These are phyloP conservation scores for Microctonus brassicae DNA, from an alignment of 2,888 invertebrate species.

Conservation along the genomic window DNA sequence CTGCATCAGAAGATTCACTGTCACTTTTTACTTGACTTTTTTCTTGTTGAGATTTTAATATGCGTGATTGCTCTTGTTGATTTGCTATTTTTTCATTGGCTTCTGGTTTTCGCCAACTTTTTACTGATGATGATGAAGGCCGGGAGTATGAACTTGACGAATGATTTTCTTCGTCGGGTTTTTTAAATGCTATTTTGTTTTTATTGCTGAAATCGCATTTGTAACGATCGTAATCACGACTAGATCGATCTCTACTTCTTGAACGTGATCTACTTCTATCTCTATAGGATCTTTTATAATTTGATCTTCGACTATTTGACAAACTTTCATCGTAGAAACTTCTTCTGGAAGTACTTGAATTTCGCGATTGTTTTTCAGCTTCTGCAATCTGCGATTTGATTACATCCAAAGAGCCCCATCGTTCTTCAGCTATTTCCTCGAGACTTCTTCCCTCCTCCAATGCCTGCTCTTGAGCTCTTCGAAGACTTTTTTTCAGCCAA, in stretches of 20 bases:
- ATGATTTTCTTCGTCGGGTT: constrained; percentile 51
- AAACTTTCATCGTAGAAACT: constrained; percentile 31
- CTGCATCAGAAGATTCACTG: constrained; percentile 35
- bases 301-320: constrained; percentile 25
- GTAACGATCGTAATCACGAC: constrained; percentile 38
- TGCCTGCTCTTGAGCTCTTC: constrained; percentile 73
- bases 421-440: constrained; percentile 73
- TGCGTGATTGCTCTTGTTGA: constrained; percentile 32
- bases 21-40: constrained; percentile 30
- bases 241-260: constrained; percentile 47
- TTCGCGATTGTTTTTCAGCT: constrained; percentile 66
- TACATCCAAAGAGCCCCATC: constrained; percentile 74
- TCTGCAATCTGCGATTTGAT: constrained; percentile 70
- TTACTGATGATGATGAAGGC: constrained; percentile 38
- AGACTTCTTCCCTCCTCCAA: constrained; percentile 70
- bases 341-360: constrained; percentile 18
- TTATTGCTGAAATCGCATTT: constrained; percentile 29
- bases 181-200: constrained; percentile 52
- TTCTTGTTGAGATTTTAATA: constrained; percentile 42
- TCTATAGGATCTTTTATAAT: constrained; percentile 34
- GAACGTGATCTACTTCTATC: constrained; percentile 43
- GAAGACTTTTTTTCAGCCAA: constrained; percentile 73
- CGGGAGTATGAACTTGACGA: constrained; percentile 23
- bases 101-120: constrained; percentile 56
- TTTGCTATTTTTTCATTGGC: constrained; percentile 38